Evolutionary conservation across 2,113 vertebrate genomes (phyloP), one percentile per base, ranked within the genome.

Genomic region (Siphamia tubifer): DNA sequence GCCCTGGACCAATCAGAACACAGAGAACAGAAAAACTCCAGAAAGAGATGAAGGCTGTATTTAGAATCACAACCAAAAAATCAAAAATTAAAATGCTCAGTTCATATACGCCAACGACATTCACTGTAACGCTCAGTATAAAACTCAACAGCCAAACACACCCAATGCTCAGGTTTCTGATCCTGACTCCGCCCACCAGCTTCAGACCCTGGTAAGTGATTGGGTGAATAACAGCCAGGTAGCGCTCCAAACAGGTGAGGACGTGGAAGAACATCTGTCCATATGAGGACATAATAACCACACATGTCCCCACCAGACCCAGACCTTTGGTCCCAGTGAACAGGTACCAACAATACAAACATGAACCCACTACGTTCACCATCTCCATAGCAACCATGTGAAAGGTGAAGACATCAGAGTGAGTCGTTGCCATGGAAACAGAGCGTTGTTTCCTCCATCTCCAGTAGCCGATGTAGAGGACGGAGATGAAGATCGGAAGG

Each of bases 201-300:
- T 20, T 17, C 0, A 63, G n/a, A 0, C 6, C 20, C 19, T 65
- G 42, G 55, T 67, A 81, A 13, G 8, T 6, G 21, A 68, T 6
- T 2, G 77, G 66, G 32, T 62, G 49, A 25, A 71, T 36, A 2
- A 72, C 80, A 3, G 77, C 79, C 43, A 80, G 34, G 63, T 83
- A 72, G 44, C 39, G 79, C 30, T 86, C 83, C 2, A 57, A 2
- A 6, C 67, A 78, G 15, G 70, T 81, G 8, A 86, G 47, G 7
- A 8, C 3, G 45, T 77, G 73, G 19, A 80, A 66, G 0, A 21
- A 1, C 2, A 6, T 43, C 47, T 61, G 35, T 9, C 4, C 8
- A 5, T 3, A 21, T 6, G 4, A 19, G n/a, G 2, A 0, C n/a
- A 19, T 13, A 16, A 27, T 27, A 1, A n/a, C n/a, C n/a, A n/a